phyloP scores from a whole-genome alignment of 92 coral and sea anemone genomes.

The Ricordea florida region DNA sequence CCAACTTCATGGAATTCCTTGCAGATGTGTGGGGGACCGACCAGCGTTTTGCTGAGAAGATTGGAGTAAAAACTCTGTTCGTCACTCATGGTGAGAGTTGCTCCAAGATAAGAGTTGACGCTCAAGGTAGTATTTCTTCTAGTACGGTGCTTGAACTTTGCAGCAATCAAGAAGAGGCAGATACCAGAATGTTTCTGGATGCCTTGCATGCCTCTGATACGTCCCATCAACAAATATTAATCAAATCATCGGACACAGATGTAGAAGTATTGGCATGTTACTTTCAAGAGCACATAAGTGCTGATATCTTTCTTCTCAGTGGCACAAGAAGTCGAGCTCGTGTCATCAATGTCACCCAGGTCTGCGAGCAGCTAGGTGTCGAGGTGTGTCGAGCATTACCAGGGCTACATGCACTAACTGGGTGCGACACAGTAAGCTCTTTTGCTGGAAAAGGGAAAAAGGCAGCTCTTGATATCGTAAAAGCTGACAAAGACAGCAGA shows the following conservation, averaged over 20 bases:
- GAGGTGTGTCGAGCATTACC: constrained; percentile 46
- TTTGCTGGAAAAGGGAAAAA: constrained; percentile 67
- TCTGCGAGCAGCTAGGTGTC: constrained; percentile 55
- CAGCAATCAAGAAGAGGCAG: constrained; percentile 57
- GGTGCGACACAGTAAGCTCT: constrained; percentile 53
- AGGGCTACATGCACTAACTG: constrained; percentile 66
- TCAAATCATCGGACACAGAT: constrained; percentile 54
- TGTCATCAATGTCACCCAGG: constrained; percentile 5
- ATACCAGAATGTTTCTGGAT: constrained; percentile 66
- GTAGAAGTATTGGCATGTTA: constrained; percentile 59
- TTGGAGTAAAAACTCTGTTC: constrained; percentile 33
- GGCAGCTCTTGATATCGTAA: constrained; percentile 51
- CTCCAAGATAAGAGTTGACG: constrained; percentile 14
- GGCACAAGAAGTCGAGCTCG: constrained; percentile 56
- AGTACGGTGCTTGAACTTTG: constrained; percentile 31
- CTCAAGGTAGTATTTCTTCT: constrained; percentile 44
- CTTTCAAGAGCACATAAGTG: constrained; percentile 34
- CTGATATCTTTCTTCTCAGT: constrained; percentile 48
- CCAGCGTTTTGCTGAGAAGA: constrained; percentile 26
- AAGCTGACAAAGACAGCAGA: constrained; percentile 25
- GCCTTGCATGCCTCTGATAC: constrained; percentile 38
- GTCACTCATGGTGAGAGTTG: constrained; percentile 35
- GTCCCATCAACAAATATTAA: constrained; percentile 17
- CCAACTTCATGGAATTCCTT: constrained; percentile 45
- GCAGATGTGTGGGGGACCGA: constrained; percentile 39